Base-by-base conservation (phyloP, 2,113 vertebrate species). In the Coryphaenoides rupestris region DNA sequence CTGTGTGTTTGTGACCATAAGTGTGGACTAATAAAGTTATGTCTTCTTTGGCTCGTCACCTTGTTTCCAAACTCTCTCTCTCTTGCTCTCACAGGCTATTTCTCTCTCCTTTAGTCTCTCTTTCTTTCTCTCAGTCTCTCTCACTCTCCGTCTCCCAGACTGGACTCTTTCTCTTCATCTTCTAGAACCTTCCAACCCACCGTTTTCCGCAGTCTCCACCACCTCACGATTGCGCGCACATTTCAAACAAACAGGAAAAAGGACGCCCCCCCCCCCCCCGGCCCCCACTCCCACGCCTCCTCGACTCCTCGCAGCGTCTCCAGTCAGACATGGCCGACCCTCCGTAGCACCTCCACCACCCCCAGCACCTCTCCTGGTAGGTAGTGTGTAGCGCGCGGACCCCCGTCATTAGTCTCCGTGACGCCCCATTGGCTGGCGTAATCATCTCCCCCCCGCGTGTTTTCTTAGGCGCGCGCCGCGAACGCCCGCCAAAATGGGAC, bases 271-370 rank as follows among this genome's bases (percentile, higher is more conserved):
- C 24, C 24, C 24, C 24, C 24, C 3, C 28, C 28, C 28, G 4
- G 5, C 28, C 10, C 28, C 28, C 28, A 5, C 28, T 33, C 28
- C 28, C 10, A 10, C 6, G 28, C 28, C 28, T 33, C 28, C 7
- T 28, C 3, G 7, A 28, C n/a, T n/a, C n/a, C n/a, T 12, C 68
- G 63, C 66, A 47, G 69, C 60, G 57, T 58, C 55, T 9, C 14
- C 74, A 23, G 65, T 59, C 55, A 54, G 23, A 24, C 58, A 28
- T 19, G 55, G 46, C 70, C 77, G 82, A 73, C 58, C 62, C 62
- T 33, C 71, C 81, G 75, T n/a, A n/a, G n/a, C n/a, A n/a, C n/a
- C n/a, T n/a, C n/a, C n/a, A n/a, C n/a, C n/a, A n/a, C 77, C 80
- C 72, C 65, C 16, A 24, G 1, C 19, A 3, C 10, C 9, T 33